Percentiles rank a stretch among this genome's conserved stretches.
These are phyloP conservation scores for Morelia viridis DNA, from an alignment of 2,797 vertebrate genomes.

Conservation along the genomic window DNA sequence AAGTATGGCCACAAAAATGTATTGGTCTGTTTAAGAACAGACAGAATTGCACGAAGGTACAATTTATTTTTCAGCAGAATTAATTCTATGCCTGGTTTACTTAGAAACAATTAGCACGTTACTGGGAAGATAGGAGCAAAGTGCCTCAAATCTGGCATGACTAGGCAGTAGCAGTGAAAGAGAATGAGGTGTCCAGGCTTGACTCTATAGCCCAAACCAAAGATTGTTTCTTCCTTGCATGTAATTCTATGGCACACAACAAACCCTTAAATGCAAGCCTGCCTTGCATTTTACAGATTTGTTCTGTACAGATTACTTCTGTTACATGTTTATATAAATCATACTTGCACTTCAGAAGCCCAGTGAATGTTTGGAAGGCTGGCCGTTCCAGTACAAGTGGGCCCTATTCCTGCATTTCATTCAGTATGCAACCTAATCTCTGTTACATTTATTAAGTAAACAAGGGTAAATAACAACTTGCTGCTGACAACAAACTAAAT, in stretches of 20 bases:
- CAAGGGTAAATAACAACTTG: slow-evolving; percentile 41
- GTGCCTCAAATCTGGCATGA: not conserved
- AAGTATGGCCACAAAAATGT: not conserved
- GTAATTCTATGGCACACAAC: not conserved
- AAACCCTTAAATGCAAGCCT: not conserved
- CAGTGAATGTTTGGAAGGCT: slow-evolving; percentile 51
- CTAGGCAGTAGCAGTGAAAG: not conserved
- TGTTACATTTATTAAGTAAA: slow-evolving; percentile 46
- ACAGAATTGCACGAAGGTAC: not conserved
- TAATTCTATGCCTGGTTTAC: not conserved
- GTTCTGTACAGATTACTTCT: slow-evolving; percentile 43
- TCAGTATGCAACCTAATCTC: slow-evolving; percentile 21
- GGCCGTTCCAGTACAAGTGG: slow-evolving; percentile 26
- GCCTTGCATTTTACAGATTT: slow-evolving; percentile 4
- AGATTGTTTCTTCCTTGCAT: not conserved
- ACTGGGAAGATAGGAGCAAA: not conserved
- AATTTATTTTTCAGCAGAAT: not conserved
- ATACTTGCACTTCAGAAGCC: slow-evolving; percentile 55
- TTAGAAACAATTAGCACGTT: not conserved
- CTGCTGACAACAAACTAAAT: slow-evolving; percentile 59
- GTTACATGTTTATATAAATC: slow-evolving; percentile 56
- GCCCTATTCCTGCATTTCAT: slow-evolving; percentile 33
- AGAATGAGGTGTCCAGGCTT: not conserved
- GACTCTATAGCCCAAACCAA: not conserved
- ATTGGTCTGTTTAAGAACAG: not conserved